phyloP scores from a whole-genome alignment of 2,797 vertebrate genomes.

The Synaphobranchus kaupii region DNA sequence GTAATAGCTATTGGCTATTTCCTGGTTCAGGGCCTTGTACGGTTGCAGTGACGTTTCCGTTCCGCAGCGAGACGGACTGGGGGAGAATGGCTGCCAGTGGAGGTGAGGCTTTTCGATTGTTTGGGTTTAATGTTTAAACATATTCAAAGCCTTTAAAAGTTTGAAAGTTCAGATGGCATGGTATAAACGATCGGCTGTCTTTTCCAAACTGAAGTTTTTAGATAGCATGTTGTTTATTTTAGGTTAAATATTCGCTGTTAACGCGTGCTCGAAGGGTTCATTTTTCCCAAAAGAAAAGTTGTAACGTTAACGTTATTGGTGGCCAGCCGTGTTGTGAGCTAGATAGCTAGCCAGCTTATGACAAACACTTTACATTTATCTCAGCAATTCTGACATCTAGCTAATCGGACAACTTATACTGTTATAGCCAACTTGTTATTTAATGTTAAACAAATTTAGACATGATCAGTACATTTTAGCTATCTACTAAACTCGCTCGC shows the following conservation, averaged over 20 bases:
- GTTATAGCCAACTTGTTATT: constrained; percentile 69
- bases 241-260: neutral
- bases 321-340: constrained; percentile 20
- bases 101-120: constrained; percentile 74
- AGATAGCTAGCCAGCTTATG: constrained; percentile 58
- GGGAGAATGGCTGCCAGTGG: constrained; percentile 85
- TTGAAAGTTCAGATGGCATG: constrained; percentile 17
- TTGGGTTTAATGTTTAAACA: constrained; percentile 54
- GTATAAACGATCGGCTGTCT: neutral
- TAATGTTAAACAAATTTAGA: constrained; percentile 48
- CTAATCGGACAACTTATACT: constrained; percentile 12
- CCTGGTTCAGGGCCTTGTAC: constrained; percentile 75
- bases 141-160: constrained; percentile 47
- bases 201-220: neutral
- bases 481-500: neutral
- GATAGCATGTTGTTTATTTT: neutral
- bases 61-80: constrained; percentile 70
- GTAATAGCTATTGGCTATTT: constrained; percentile 62
- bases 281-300: constrained; percentile 20
- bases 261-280: neutral
- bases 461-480: neutral
- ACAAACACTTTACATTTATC: neutral
- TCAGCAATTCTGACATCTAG: constrained; percentile 9
- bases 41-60: constrained; percentile 30
- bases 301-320: neutral